Evolutionary conservation across 2,113 vertebrate genomes (phyloP), one percentile per base, ranked within the genome.

Genomic region (Beaufortia kweichowensis): DNA sequence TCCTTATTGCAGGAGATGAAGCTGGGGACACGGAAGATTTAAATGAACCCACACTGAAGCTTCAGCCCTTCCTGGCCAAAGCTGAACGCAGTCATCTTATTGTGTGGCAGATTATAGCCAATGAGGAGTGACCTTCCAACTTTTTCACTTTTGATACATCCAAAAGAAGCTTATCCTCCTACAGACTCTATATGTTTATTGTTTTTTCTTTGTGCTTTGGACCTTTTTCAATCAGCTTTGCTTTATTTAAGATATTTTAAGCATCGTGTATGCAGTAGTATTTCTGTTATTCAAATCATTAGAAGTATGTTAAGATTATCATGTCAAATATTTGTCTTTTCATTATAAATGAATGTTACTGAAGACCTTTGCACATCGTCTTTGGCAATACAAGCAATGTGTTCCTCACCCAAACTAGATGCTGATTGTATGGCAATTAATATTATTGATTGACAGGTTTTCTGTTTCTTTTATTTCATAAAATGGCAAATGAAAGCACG

Each of bases 1-100:
- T 19, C 73, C 1, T 66, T 2, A 71, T 9, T 63, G 33, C 79
- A 99, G 97, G 96, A 67, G 97, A 99, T 68, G 97, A 98, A 87
- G 93, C 91, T 9, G 93, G 92, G 15, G 96, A 98, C 76, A 91
- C 89, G 0, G 95, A 96, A 83, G 90, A 90, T 35, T 88, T 92
- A 2, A 91, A 92, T n/a, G 93, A 94, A 71, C 89, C 94, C 66
- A 90, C 91, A 43, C 86, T 96, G 82, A 95, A 94, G 50, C 92
- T 98, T 73, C 94, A 98, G 88, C 93, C 95, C 75, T 92, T 92
- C n/a, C 91, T 94, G 86, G 92, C 94, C 87, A 96, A 96, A 93
- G 96, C 96, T 0, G 97, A 99, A 86, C 94, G 96, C 82, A 98
- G 96, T 91, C 97, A 99, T 88, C 93, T 99, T 65, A 98, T 99